Conservation (phyloP, 2,113 vertebrate genomes). For the Centropus bengalensis region DNA sequence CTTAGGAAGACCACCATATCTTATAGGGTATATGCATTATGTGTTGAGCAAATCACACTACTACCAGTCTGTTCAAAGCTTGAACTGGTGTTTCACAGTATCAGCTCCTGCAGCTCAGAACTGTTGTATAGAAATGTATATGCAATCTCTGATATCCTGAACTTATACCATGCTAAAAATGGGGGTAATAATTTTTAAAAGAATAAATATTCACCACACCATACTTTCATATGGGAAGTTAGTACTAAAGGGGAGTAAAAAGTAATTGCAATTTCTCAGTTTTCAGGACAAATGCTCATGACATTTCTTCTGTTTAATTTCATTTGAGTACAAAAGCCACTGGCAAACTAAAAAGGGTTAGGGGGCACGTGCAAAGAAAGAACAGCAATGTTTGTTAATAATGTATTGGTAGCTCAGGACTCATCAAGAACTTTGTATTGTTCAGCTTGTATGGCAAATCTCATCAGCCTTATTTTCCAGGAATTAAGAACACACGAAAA, state of each 20-base stretch:
- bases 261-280: slow-evolving; percentile 16
- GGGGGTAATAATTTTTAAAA: slow-evolving; percentile 35
- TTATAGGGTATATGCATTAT: not conserved
- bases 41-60: not conserved
- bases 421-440: slow-evolving; percentile 68
- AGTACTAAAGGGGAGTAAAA: slow-evolving; percentile 35
- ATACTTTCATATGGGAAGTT: not conserved
- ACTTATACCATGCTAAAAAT: not conserved
- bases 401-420: slow-evolving; percentile 57
- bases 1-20: not conserved
- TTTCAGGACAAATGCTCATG: slow-evolving; percentile 35
- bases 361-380: slow-evolving; percentile 22
- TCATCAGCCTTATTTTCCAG: slow-evolving; percentile 5
- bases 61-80: not conserved
- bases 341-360: slow-evolving; percentile 64
- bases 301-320: slow-evolving; percentile 44
- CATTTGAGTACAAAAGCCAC: slow-evolving; percentile 44
- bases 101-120: not conserved
- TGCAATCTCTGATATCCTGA: not conserved
- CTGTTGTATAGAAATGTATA: not conserved
- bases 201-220: not conserved
- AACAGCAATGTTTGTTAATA: slow-evolving; percentile 70
- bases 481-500: not conserved
- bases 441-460: slow-evolving; percentile 63
- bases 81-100: not conserved